phyloP scores from a whole-genome alignment of 2,113 vertebrate genomes.

The Alouatta palliata region DNA sequence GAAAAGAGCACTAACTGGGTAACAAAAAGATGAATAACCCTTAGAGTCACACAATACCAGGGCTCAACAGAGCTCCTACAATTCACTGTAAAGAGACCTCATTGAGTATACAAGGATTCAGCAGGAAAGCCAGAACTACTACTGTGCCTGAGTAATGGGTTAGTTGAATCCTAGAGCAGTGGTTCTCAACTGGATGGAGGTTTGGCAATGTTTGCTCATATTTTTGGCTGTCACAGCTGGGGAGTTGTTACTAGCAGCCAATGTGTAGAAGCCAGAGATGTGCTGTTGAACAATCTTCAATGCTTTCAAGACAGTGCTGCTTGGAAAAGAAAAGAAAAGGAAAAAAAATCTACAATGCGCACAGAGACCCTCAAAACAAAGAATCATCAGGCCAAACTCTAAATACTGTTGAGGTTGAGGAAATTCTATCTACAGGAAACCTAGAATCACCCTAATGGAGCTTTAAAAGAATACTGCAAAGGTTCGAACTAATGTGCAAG shows the following conservation, averaged over 20 bases:
- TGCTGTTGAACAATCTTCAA: neutral
- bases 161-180: neutral
- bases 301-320: too few relatives aligned
- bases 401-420: neutral
- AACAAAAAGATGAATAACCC: neutral
- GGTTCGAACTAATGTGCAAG: neutral
- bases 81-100: neutral
- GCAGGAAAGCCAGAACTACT: neutral
- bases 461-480: neutral
- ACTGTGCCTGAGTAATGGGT: neutral
- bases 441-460: neutral
- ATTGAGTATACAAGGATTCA: neutral
- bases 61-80: neutral
- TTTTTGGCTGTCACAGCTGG: neutral
- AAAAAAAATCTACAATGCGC: neutral
- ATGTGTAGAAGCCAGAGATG: neutral
- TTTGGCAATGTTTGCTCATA: neutral
- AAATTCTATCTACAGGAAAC: neutral
- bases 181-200: neutral
- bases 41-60: neutral
- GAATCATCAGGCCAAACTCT: neutral
- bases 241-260: neutral
- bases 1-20: neutral
- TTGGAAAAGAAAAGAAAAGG: too few relatives aligned
- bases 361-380: neutral